Evolutionary conservation across 2,797 vertebrate species (phyloP), one percentile per base, ranked within the genome.

Genomic region (Cirrhinus molitorella): DNA sequence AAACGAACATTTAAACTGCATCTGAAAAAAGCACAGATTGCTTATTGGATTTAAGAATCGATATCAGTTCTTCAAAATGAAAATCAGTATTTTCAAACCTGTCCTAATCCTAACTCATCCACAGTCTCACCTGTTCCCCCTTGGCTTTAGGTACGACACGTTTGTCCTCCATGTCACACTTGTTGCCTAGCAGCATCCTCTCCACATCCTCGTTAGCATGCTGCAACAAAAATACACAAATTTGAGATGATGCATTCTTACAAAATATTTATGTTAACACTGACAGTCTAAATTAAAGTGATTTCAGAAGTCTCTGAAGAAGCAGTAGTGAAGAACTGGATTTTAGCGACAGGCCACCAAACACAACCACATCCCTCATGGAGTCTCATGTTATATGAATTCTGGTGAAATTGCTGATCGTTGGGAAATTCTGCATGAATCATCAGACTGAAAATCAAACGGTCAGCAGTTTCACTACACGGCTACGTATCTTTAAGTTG

Each of bases 131-230:
- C 97, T 99, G 98, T 93, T 99, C 98, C 73, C 98, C 98, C 96
- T 98, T 99, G 92, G 96, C 95, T 96, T 98, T 99, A 86, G 95
- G 96, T 93, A 99, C 98, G 79, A 99, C 95, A 94, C 98, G 95
- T 93, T 99, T 99, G 89, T 99, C 98, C 86, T 99, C 98, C 98
- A 99, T 99, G 93, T 99, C 98, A 91, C 98, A 99, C 95, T 99
- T 99, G 96, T 99, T 99, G 95, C 98, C 98, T 96, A 99, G 95
- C 95, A 99, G 96, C 98, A 99, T 99, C 92, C 98, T 95, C 95
- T 99, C 98, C 88, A 99, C 98, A 25, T 99, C 98, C 93, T 99
- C 98, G n/a, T 99, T 99, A 91, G 98, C 98, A 37, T 99, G 98
- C 98, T 99, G 92, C 3, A 92, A 93, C 1, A 63, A 73, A 40